Base-by-base conservation (phyloP, 1,140 invertebrate genomes). In the Venustaconcha ellipsiformis region DNA sequence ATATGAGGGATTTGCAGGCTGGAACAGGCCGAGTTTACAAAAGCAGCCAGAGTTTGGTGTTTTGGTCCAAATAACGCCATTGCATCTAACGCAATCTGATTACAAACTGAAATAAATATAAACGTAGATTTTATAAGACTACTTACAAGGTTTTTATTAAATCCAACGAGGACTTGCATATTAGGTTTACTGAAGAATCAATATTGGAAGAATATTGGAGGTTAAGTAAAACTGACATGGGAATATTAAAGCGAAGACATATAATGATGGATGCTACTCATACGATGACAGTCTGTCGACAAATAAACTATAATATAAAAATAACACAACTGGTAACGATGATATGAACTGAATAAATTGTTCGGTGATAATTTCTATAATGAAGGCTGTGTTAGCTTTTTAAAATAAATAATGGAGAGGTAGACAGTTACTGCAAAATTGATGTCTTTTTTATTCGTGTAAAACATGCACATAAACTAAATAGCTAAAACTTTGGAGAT, bases 1-100 rank as follows among this genome's bases (percentile, higher is more conserved):
- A 72, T 67, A 20, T 77, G 75, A 12, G 75, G 75, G 23, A 77
- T 57, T 37, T 72, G 69, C 4, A 72, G 75, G 57, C 70, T 77
- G 14, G 70, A 57, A 48, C 74, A 76, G 2, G 70, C 75, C 12
- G 70, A 72, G 15, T 70, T 66, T 8, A 70, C 68, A 59, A 70
- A 77, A 11, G 75, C 69, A 1, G 75, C 70, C 26, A 67, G 26
- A 55, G 72, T 66, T 30, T 70, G 75, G 20, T 77, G 59, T n/a
- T 67, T 13, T 56, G 75, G 75, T 15, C 75, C 75, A 60, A 77
- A 71, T 58, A 66, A 67, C 18, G 65, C 67, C 56, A 77, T 65
- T 23, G 57, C 60, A 55, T 59, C 26, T 18, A 59, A 60, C 3
- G 74, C 30, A 17, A 76, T 55, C 30, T 76, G 74, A 20, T 76